Conservation (phyloP, 1,140 invertebrate genomes). For the Lepidurus couesii region DNA sequence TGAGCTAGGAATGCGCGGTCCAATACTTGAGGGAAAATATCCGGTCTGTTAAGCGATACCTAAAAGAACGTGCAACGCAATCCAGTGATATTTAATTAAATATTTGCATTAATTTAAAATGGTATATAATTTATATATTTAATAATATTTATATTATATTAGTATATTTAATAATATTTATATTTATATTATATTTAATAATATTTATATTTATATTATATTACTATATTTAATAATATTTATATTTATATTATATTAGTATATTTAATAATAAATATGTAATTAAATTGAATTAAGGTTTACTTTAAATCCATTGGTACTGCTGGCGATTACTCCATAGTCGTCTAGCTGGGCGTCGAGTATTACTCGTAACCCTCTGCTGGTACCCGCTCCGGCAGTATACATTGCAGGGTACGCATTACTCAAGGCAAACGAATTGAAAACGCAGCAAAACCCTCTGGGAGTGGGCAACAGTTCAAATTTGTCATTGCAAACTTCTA, state of each 20-base stretch:
- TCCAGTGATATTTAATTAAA: no score
- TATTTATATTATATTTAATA: no score
- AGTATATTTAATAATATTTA: no score
- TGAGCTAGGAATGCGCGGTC: not conserved
- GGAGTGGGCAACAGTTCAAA: constrained; percentile 24
- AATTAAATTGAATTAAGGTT: no score
- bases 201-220: no score
- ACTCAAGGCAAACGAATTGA: constrained; percentile 22
- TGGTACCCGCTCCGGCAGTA: not conserved
- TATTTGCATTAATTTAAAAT: no score
- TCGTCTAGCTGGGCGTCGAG: constrained; percentile 20
- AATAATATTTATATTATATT: no score
- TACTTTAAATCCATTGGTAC: constrained; percentile 27
- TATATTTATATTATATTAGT: no score
- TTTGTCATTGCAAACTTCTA: not conserved
- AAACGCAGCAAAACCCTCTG: constrained; percentile 24
- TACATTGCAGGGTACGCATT: not conserved
- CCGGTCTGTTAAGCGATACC: not conserved
- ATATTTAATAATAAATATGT: no score
- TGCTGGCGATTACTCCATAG: constrained; percentile 6
- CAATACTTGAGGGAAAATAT: not conserved
- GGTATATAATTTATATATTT: no score
- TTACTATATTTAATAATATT: no score
- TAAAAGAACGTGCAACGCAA: not conserved
- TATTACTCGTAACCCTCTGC: constrained; percentile 7